Evolutionary conservation across 2,797 vertebrate genomes (phyloP).

Genomic region (Sebastes matsubarae): DNA sequence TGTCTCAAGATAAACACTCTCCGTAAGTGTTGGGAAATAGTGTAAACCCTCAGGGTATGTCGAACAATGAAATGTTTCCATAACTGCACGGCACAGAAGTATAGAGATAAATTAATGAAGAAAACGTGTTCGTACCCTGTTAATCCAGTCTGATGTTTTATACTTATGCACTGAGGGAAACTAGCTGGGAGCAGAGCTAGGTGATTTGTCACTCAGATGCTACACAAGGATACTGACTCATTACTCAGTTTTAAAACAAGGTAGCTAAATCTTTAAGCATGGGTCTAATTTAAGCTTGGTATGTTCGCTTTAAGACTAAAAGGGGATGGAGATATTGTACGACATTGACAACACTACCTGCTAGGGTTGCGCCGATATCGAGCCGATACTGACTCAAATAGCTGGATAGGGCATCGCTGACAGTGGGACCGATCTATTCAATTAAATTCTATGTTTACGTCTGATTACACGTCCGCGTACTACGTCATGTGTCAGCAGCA

Average conservation of each 20-base stretch:
- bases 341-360: neutral
- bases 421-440: neutral
- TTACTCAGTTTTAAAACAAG: neutral
- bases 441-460: neutral
- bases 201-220: neutral
- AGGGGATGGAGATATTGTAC: neutral
- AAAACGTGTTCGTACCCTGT: neutral
- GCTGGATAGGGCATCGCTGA: neutral
- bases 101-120: neutral
- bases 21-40: conserved; percentile 12
- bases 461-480: neutral
- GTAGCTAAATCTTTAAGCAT: neutral
- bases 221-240: neutral
- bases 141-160: neutral
- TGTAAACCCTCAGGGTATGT: neutral
- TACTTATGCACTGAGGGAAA: neutral
- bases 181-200: neutral
- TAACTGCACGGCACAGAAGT: neutral
- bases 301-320: neutral
- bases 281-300: neutral
- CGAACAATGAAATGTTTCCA: neutral
- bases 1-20: conserved; percentile 29
- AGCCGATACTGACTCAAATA: neutral
- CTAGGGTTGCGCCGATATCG: neutral
- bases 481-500: neutral